Percentiles rank a stretch among this genome's conserved stretches.
Conservation (phyloP, 2,113 vertebrate genomes). For the Callorhinus ursinus region DNA sequence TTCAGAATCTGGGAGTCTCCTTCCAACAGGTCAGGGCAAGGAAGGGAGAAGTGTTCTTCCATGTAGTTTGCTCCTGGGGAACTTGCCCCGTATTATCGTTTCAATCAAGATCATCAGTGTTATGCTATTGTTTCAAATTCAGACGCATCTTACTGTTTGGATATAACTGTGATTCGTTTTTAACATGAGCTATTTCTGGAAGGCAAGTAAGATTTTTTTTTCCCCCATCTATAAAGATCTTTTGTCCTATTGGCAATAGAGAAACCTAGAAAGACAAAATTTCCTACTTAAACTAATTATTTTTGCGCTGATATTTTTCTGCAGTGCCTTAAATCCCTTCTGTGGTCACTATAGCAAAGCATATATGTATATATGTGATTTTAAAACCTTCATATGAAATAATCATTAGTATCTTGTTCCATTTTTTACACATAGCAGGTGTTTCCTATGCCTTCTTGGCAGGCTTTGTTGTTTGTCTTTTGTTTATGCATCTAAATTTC, state of each 20-base stretch:
- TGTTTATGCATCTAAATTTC: constrained; percentile 57
- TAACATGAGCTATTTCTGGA: constrained; percentile 14
- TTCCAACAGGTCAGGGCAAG: constrained; percentile 68
- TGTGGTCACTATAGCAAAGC: neutral
- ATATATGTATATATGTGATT: neutral
- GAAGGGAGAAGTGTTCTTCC: constrained; percentile 60
- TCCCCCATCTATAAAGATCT: neutral
- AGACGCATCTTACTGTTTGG: constrained; percentile 27
- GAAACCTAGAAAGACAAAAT: neutral
- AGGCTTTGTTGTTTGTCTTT: constrained; percentile 32
- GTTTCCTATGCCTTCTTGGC: constrained; percentile 74
- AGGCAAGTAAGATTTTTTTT: neutral
- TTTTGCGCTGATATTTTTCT: neutral
- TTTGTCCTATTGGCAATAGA: neutral
- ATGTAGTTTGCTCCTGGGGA: neutral
- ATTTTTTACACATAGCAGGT: constrained; percentile 64
- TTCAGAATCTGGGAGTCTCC: constrained; percentile 73
- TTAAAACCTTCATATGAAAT: constrained; percentile 62
- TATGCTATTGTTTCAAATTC: constrained; percentile 62
- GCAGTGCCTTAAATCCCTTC: neutral
- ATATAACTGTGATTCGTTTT: neutral
- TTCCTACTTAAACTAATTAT: neutral
- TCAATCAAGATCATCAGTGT: neutral
- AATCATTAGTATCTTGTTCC: constrained; percentile 68
- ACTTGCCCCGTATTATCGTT: neutral